Evolutionary conservation across 2,113 vertebrate genomes (phyloP).

Genomic region (Tyrannus savana): DNA sequence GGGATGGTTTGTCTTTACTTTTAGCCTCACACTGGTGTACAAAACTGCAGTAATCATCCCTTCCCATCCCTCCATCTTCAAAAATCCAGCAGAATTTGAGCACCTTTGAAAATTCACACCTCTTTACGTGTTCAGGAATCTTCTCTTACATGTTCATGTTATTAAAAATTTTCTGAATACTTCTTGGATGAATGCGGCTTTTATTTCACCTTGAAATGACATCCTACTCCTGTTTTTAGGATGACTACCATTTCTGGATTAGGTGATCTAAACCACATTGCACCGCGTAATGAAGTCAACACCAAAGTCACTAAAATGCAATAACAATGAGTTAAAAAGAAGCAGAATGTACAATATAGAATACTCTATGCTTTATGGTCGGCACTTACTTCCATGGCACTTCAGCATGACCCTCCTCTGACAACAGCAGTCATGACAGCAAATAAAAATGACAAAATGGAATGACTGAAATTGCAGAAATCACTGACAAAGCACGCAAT

Average conservation of each 20-base stretch:
- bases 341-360: conserved; percentile 24
- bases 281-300: not conserved
- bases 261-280: conserved; percentile 29
- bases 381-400: conserved; percentile 73
- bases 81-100: not conserved
- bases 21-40: accelerated
- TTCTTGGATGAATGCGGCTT: not conserved
- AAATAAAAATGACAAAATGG: conserved; percentile 74
- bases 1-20: not conserved
- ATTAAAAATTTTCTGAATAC: not conserved
- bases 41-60: not conserved
- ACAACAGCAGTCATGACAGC: conserved; percentile 73
- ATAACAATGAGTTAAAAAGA: conserved; percentile 19
- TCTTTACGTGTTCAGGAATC: not conserved
- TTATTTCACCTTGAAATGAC: not conserved
- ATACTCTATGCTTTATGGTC: not conserved
- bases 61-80: not conserved
- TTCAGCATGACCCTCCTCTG: conserved; percentile 76
- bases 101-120: not conserved
- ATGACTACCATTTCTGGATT: conserved; percentile 61
- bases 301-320: conserved; percentile 2
- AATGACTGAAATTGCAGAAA: conserved; percentile 65
- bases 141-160: not conserved
- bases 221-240: not conserved
- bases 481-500: conserved; percentile 27